Evolutionary conservation across 2,888 invertebrate genomes (phyloP).

Genomic region (Thyatira batis): DNA sequence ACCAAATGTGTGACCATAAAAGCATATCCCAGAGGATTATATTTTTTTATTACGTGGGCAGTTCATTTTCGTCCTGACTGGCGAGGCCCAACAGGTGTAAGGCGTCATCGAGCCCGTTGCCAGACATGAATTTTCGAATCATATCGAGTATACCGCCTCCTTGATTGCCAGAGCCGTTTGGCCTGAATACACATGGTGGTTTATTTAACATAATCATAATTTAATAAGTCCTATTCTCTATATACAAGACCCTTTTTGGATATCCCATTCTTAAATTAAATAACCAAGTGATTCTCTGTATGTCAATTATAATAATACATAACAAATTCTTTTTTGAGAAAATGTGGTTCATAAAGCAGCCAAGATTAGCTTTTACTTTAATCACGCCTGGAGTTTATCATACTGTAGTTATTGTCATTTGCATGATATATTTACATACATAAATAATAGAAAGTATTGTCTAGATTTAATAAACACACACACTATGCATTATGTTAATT

Average conservation of each 20-base stretch:
- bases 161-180: slow-evolving; percentile 52
- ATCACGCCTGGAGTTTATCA: no score
- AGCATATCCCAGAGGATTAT: slow-evolving; percentile 45
- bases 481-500: background rate
- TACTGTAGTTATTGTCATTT: no score
- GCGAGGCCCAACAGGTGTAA: slow-evolving; percentile 63
- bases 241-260: no score
- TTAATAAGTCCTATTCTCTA: no score
- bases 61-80: slow-evolving; percentile 49
- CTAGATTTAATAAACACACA: no score
- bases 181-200: slow-evolving; percentile 61
- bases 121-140: slow-evolving; percentile 73
- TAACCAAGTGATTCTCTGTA: no score
- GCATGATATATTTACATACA: no score
- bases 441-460: slow-evolving; percentile 13
- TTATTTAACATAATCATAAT: slow-evolving; percentile 16
- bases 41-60: slow-evolving; percentile 61
- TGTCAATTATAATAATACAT: no score
- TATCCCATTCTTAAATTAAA: no score
- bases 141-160: slow-evolving; percentile 55
- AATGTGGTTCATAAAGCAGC: no score
- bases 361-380: no score
- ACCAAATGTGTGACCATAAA: slow-evolving; percentile 43
- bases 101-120: slow-evolving; percentile 63
- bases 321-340: no score